A percentile compares a stretch with the other conserved stretches of the same genome.
These are phyloP conservation scores for Australoheros facetus DNA, from an alignment of 2,797 vertebrate species.

Conservation along the genomic window DNA sequence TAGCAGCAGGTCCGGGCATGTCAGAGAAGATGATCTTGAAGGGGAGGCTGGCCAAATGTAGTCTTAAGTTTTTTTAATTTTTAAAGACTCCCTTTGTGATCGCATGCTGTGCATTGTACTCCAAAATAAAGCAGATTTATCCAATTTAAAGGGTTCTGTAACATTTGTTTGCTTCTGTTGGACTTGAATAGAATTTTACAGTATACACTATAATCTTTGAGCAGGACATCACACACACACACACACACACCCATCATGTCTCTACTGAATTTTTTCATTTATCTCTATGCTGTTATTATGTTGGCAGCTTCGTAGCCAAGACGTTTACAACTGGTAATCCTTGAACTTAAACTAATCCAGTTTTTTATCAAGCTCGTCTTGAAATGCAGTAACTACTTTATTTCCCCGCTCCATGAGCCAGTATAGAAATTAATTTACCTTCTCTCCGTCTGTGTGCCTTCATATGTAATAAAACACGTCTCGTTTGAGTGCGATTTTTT, in stretches of 20 bases:
- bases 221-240: not conserved
- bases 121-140: not conserved
- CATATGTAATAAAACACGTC: constrained; percentile 18
- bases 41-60: too few species aligned
- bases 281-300: not conserved
- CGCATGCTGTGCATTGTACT: not conserved
- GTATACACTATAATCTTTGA: not conserved
- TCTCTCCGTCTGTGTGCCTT: not conserved
- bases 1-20: not conserved
- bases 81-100: not conserved
- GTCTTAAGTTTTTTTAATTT: too few species aligned
- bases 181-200: not conserved
- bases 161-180: not conserved
- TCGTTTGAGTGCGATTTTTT: constrained; percentile 21
- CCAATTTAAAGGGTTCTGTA: accelerated
- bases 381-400: not conserved
- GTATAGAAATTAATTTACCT: not conserved
- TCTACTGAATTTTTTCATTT: too few species aligned
- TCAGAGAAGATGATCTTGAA: not conserved
- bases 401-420: not conserved
- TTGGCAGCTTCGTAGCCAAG: not conserved
- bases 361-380: not conserved
- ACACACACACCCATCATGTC: too few species aligned
- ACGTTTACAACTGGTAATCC: not conserved
- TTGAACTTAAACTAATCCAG: not conserved